A percentile compares a stretch with the other conserved stretches of the same genome.
Evolutionary conservation across 2,113 vertebrate species (phyloP).

Genomic region (Chamaea fasciata): DNA sequence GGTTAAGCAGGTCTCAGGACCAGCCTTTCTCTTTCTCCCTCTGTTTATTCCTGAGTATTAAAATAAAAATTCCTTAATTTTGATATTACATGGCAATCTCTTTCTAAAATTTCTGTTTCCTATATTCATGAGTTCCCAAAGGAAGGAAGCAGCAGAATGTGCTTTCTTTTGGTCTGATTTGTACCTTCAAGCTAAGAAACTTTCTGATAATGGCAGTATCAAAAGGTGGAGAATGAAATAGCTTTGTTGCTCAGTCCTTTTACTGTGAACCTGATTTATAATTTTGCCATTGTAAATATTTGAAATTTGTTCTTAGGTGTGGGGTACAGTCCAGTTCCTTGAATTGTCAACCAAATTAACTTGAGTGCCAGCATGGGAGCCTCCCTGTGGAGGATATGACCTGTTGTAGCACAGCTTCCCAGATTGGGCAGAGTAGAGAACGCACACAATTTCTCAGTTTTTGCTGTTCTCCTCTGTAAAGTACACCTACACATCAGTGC

Average conservation of each 20-base stretch:
- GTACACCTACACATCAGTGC: neutral
- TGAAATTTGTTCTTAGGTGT: neutral
- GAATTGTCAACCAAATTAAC: neutral
- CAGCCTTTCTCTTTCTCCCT: neutral
- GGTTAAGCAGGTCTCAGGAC: neutral
- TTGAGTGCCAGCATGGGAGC: neutral
- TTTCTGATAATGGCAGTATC: neutral
- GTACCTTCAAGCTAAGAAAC: neutral
- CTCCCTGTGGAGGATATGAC: neutral
- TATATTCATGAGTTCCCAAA: neutral
- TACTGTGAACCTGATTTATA: neutral
- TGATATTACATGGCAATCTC: neutral
- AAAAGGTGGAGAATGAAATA: neutral
- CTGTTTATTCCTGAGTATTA: neutral
- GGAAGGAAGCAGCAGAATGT: neutral
- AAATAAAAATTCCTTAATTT: neutral
- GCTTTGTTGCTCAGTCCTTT: neutral
- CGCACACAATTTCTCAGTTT: fast-evolving
- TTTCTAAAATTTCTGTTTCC: neutral
- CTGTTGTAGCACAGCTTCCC: neutral
- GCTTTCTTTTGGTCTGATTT: neutral
- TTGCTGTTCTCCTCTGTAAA: neutral
- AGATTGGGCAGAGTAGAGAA: neutral
- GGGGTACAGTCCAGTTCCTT: neutral
- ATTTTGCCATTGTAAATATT: neutral